These are phyloP conservation scores for Zonotrichia leucophrys DNA, from an alignment of 2,113 vertebrate species.

Conservation along the genomic window DNA sequence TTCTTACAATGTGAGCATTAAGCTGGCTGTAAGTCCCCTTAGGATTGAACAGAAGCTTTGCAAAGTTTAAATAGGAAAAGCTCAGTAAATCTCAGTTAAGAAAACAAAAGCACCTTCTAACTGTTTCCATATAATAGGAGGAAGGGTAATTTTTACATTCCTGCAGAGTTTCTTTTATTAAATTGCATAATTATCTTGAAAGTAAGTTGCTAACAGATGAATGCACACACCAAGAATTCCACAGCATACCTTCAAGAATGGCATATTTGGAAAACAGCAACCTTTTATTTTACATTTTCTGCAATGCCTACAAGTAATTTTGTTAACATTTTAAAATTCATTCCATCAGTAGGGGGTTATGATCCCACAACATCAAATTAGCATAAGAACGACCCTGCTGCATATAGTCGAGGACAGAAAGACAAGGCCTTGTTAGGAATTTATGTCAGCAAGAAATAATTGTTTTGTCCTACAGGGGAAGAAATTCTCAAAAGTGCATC, in stretches of 20 bases:
- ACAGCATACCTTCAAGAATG: not conserved
- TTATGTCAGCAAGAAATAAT: constrained; percentile 11
- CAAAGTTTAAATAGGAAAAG: not conserved
- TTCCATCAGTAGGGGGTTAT: constrained; percentile 23
- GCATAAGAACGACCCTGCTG: not conserved
- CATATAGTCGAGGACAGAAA: not conserved
- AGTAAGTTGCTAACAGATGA: constrained; percentile 12
- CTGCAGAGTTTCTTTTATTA: constrained; percentile 24
- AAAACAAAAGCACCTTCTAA: constrained; percentile 18
- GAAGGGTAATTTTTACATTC: not conserved
- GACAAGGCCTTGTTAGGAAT: not conserved
- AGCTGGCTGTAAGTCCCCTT: not conserved
- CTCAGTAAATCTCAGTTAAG: not conserved
- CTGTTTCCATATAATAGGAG: not conserved
- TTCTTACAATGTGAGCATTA: not conserved
- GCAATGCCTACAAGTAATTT: constrained; percentile 21
- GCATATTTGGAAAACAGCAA: not conserved
- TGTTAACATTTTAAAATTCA: constrained; percentile 15
- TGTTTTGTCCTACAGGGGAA: not conserved
- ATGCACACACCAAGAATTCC: not conserved
- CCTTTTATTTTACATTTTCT: constrained; percentile 20
- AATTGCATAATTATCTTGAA: constrained; percentile 16
- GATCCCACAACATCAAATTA: constrained; percentile 21
- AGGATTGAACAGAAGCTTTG: not conserved
- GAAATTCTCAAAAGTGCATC: not conserved